Percentiles rank a stretch among this genome's conserved stretches.
These are phyloP conservation scores for Turnix velox DNA, from an alignment of 2,113 vertebrate species.

Conservation along the genomic window DNA sequence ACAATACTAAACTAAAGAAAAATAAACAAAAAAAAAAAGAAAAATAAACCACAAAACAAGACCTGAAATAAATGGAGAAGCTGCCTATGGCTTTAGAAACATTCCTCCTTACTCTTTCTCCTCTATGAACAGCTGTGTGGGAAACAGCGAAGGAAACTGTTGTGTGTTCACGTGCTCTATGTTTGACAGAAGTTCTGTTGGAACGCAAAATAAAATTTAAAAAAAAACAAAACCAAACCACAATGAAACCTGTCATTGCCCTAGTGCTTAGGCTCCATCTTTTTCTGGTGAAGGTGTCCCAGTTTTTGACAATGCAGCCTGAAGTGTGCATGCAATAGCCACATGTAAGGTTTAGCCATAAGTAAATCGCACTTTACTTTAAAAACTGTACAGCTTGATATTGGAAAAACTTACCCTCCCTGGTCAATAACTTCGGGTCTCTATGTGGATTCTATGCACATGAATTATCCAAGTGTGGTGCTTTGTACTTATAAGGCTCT, in stretches of 20 bases:
- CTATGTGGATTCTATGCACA: constrained; percentile 30
- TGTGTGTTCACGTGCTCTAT: constrained; percentile 58
- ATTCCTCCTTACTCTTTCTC: constrained; percentile 53
- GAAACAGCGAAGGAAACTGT: constrained; percentile 60
- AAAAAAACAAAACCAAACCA: neutral
- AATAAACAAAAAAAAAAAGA: neutral
- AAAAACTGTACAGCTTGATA: neutral
- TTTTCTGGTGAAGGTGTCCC: constrained; percentile 43
- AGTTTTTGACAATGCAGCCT: constrained; percentile 33
- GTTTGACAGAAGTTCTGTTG: constrained; percentile 67
- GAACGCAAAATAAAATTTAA: constrained; percentile 70
- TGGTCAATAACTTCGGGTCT: neutral
- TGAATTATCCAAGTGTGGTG: constrained; percentile 13
- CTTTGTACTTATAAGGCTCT: neutral
- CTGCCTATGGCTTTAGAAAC: constrained; percentile 57
- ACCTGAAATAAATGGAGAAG: constrained; percentile 50
- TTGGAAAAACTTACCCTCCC: neutral
- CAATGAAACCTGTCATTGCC: constrained; percentile 29
- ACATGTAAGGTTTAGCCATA: constrained; percentile 47
- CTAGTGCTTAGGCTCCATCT: constrained; percentile 65
- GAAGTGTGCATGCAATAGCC: constrained; percentile 53
- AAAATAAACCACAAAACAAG: neutral
- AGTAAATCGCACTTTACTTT: constrained; percentile 54
- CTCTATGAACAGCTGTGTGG: constrained; percentile 63
- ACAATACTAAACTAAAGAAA: constrained; percentile 44